phyloP scores from a whole-genome alignment of 2,888 invertebrate species.

The Agrochola circellaris region DNA sequence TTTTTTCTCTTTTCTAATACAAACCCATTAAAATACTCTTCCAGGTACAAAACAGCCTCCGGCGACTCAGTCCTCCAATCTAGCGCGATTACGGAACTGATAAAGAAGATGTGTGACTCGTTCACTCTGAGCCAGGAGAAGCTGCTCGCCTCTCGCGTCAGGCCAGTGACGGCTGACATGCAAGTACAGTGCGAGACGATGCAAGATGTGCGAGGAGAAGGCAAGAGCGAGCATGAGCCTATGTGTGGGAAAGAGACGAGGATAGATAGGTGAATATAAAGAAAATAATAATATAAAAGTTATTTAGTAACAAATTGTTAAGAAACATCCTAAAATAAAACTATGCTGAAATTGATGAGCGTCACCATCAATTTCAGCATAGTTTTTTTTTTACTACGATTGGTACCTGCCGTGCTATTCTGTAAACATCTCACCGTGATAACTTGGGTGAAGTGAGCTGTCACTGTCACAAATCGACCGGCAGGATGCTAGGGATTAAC shows the following conservation, averaged over 20 bases:
- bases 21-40: not conserved
- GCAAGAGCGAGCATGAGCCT: not conserved
- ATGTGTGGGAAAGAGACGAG: slow-evolving; percentile 54
- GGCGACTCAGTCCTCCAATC: slow-evolving; percentile 82
- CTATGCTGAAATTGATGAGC: too few relatives aligned
- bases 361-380: too few relatives aligned
- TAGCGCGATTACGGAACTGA: slow-evolving; percentile 83
- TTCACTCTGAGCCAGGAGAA: slow-evolving; percentile 82
- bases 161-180: slow-evolving; percentile 79
- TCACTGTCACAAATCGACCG: too few relatives aligned
- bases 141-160: slow-evolving; percentile 68
- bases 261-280: slow-evolving; percentile 48
- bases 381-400: too few relatives aligned
- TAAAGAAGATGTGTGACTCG: slow-evolving; percentile 86
- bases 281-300: too few relatives aligned
- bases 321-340: not conserved
- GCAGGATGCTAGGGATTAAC: too few relatives aligned
- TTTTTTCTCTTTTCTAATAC: too few relatives aligned
- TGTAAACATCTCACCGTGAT: too few relatives aligned
- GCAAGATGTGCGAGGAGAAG: not conserved
- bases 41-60: slow-evolving; percentile 83
- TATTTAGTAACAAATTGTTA: not conserved
- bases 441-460: too few relatives aligned
- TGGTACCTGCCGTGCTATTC: too few relatives aligned
- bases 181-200: slow-evolving; percentile 80